phyloP scores from a whole-genome alignment of 2,888 invertebrate species.

The Nephrotoma appendiculata region DNA sequence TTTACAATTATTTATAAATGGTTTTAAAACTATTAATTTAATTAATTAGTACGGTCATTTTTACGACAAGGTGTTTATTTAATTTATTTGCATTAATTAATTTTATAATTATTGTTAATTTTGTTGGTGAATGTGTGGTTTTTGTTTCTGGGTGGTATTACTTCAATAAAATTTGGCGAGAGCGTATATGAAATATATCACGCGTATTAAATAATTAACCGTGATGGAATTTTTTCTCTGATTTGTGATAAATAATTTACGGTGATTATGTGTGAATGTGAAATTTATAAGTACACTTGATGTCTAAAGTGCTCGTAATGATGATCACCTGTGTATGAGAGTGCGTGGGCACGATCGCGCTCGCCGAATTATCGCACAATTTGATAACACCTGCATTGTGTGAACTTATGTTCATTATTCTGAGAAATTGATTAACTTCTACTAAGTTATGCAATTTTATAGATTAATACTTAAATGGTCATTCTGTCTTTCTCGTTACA shows the following conservation, averaged over 20 bases:
- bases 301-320: background rate
- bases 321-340: background rate
- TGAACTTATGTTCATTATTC: too few relatives aligned
- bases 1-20: background rate
- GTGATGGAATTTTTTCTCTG: background rate
- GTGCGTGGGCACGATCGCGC: too few relatives aligned
- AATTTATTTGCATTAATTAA: background rate
- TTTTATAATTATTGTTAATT: background rate
- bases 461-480: too few relatives aligned
- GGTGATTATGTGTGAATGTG: background rate
- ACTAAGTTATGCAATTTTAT: too few relatives aligned
- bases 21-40: background rate
- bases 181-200: background rate
- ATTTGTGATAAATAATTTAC: background rate
- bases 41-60: background rate
- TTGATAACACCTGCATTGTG: too few relatives aligned
- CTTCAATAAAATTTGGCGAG: background rate
- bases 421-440: too few relatives aligned
- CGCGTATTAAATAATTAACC: background rate
- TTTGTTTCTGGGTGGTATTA: background rate
- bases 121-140: background rate
- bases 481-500: background rate
- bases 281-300: background rate
- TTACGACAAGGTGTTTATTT: background rate
- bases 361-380: too few relatives aligned